Evolutionary conservation across 2,888 invertebrate species (phyloP).

Genomic region (Acanthococcus lagerstroemiae): DNA sequence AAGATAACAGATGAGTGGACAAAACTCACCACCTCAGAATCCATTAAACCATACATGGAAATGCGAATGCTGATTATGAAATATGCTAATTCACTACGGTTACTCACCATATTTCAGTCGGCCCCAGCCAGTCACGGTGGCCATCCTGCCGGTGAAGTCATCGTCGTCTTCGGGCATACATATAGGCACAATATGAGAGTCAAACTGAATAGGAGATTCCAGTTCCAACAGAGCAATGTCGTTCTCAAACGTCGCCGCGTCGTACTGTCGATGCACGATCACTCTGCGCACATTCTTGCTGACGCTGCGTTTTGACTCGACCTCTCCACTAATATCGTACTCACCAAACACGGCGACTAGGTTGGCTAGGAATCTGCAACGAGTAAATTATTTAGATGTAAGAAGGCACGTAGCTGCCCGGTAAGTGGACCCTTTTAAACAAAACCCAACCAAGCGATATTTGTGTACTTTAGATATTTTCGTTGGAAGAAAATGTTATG

Average conservation of each 20-base stretch:
- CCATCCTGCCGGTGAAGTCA: constrained; percentile 76
- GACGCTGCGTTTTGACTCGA: constrained; percentile 64
- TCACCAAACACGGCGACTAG: constrained; percentile 85
- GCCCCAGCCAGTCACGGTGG: constrained; percentile 88
- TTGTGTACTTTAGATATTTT: no score
- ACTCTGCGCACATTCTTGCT: constrained; percentile 76
- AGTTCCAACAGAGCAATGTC: constrained; percentile 79
- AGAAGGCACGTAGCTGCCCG: no score
- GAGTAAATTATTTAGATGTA: no score
- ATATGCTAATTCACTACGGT: background rate
- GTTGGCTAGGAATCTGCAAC: constrained; percentile 68
- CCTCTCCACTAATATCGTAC: constrained; percentile 75
- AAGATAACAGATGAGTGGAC: no score
- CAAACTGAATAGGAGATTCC: constrained; percentile 70
- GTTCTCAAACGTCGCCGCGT: constrained; percentile 83
- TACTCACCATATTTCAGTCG: constrained; percentile 68
- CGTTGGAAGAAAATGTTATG: no score
- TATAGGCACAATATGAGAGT: constrained; percentile 82
- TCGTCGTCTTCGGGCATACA: constrained; percentile 70
- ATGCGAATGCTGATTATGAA: no score
- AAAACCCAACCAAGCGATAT: no score
- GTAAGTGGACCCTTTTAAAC: no score
- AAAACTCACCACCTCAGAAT: no score
- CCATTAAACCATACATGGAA: no score
- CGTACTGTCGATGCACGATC: constrained; percentile 78